Evolutionary conservation across 2,888 invertebrate genomes (phyloP).

Genomic region (Thereva nobilitata): DNA sequence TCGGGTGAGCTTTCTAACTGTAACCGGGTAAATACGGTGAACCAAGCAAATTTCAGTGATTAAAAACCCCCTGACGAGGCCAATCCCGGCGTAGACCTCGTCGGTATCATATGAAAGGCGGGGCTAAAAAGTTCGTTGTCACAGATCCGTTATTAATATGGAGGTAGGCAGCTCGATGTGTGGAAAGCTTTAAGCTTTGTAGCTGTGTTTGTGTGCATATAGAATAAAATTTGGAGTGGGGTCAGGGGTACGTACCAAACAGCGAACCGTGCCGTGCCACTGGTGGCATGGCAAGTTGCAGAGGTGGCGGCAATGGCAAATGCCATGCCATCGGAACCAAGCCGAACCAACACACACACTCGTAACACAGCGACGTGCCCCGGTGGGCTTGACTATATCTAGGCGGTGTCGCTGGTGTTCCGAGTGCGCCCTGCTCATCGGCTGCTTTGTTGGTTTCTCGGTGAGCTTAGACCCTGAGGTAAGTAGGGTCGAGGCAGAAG

Average conservation of each 20-base stretch:
- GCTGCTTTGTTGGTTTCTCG: neutral
- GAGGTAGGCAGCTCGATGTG: conserved; percentile 12
- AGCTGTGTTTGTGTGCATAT: conserved; percentile 18
- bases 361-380: neutral
- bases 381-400: too few species aligned
- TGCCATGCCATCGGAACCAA: conserved; percentile 37
- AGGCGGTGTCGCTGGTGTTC: neutral
- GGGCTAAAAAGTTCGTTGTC: conserved; percentile 40
- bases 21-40: conserved; percentile 17
- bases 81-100: conserved; percentile 40
- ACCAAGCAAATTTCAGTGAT: conserved; percentile 38
- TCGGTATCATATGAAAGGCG: conserved; percentile 36
- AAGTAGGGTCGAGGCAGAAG: neutral
- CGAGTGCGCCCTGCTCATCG: neutral
- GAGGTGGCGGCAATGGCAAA: conserved; percentile 40
- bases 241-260: conserved; percentile 39
- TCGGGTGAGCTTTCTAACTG: conserved; percentile 10
- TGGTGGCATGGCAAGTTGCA: conserved; percentile 34
- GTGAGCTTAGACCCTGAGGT: neutral
- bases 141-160: conserved; percentile 38
- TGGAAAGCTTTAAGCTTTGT: neutral
- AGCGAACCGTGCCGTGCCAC: conserved; percentile 32
- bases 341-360: conserved; percentile 8
- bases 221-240: conserved; percentile 27
- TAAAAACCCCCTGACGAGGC: conserved; percentile 39